Percentiles rank a stretch among this genome's conserved stretches.
These are phyloP conservation scores for rabbit (Oryctolagus cuniculus) DNA, from an alignment of 2,113 vertebrate species.

Conservation along the genomic window mOryCun1.1 NC_091435.1:165671001-165671500, in stretches of 20 bases:
- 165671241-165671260: not conserved
- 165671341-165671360: not conserved
- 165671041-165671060: conserved; percentile 38
- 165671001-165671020: conserved; percentile 37
- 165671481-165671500: not conserved
- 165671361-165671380: too few relatives aligned
- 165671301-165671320: not conserved
- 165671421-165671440: too few relatives aligned
- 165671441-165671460: too few relatives aligned
- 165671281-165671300: not conserved
- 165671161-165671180: not conserved
- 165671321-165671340: not conserved
- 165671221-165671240: not conserved
- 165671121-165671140: not conserved
- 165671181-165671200: not conserved
- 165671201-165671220: not conserved
- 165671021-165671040: conserved; percentile 33
- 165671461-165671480: too few relatives aligned
- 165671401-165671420: too few relatives aligned
- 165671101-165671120: not conserved
- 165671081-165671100: not conserved
- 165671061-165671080: conserved; percentile 10
- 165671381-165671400: too few relatives aligned
- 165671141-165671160: not conserved
- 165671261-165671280: not conserved